Conservation (phyloP, 2,797 vertebrate genomes). For the Pangasius larnaudii region DNA sequence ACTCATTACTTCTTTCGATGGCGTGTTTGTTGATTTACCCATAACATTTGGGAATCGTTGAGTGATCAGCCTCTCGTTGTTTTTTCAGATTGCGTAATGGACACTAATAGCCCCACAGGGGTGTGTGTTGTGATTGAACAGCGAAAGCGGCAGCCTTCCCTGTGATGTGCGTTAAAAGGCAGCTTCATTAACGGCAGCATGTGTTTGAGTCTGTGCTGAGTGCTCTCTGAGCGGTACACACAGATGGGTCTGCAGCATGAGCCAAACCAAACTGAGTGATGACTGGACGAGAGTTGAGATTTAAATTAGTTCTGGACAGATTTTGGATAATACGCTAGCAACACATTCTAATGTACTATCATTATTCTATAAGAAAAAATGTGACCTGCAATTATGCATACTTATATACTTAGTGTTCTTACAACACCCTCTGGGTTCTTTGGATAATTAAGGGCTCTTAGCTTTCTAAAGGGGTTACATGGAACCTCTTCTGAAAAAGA, state of each 20-base stretch:
- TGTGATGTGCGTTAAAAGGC: conserved; percentile 15
- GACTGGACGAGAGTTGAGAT: background rate
- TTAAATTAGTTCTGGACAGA: background rate
- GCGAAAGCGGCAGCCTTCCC: background rate
- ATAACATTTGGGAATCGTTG: conserved; percentile 24
- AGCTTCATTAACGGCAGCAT: conserved; percentile 20
- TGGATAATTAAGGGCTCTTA: background rate
- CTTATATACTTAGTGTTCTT: background rate
- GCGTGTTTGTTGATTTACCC: conserved; percentile 29
- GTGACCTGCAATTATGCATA: background rate
- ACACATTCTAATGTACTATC: background rate
- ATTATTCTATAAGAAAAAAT: background rate
- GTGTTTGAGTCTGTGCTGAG: background rate
- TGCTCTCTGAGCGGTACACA: background rate
- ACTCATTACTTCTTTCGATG: background rate
- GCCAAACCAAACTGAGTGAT: background rate
- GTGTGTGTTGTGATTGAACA: conserved; percentile 25
- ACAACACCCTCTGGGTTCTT: background rate
- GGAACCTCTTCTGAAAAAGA: background rate
- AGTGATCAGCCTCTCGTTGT: background rate
- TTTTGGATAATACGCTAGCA: background rate
- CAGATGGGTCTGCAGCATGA: conserved; percentile 9
- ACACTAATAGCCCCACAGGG: conserved; percentile 32
- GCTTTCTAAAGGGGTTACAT: background rate
- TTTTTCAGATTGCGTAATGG: conserved; percentile 26